These are phyloP conservation scores for Gisinianus flammeolus DNA, from an alignment of 2,888 invertebrate species.

Conservation along the genomic window DNA sequence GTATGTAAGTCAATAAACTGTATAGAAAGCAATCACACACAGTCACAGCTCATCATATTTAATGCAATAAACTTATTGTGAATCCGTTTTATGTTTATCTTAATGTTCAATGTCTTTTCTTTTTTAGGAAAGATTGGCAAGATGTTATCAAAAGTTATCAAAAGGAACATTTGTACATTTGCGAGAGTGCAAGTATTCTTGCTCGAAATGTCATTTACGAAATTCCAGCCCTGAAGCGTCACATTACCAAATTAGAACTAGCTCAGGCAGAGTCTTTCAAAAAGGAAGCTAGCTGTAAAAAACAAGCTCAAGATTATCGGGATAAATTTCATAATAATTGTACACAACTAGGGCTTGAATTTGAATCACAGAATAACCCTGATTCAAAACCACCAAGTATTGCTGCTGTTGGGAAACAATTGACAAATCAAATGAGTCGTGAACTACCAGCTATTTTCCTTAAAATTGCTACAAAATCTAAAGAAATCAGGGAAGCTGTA, in stretches of 20 bases:
- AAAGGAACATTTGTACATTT: slow-evolving; percentile 86
- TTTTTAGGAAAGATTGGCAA: slow-evolving; percentile 91
- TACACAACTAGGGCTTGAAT: slow-evolving; percentile 74
- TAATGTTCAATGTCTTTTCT: too few relatives aligned
- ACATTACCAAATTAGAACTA: slow-evolving; percentile 86
- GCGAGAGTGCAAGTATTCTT: slow-evolving; percentile 90
- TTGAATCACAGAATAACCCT: slow-evolving; percentile 59
- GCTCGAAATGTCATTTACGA: slow-evolving; percentile 94
- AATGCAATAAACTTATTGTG: too few relatives aligned
- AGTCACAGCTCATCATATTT: too few relatives aligned
- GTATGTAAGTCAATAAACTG: slow-evolving; percentile 78
- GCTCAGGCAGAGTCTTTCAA: slow-evolving; percentile 76
- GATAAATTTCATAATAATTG: slow-evolving; percentile 79
- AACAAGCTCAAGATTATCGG: slow-evolving; percentile 75
- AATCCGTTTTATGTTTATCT: too few relatives aligned
- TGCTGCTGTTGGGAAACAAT: slow-evolving; percentile 51
- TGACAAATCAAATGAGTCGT: slow-evolving; percentile 52
- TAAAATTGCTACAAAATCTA: slow-evolving; percentile 70
- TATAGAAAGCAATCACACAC: too few relatives aligned
- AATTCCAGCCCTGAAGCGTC: slow-evolving; percentile 87
- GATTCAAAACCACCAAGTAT: too few relatives aligned
- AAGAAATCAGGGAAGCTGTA: slow-evolving; percentile 71
- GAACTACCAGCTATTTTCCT: slow-evolving; percentile 80
- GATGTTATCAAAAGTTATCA: slow-evolving; percentile 87
- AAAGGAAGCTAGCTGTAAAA: slow-evolving; percentile 81